Evolutionary conservation across 1,140 invertebrate genomes (phyloP).

Genomic region (Amyelois transitella): DNA sequence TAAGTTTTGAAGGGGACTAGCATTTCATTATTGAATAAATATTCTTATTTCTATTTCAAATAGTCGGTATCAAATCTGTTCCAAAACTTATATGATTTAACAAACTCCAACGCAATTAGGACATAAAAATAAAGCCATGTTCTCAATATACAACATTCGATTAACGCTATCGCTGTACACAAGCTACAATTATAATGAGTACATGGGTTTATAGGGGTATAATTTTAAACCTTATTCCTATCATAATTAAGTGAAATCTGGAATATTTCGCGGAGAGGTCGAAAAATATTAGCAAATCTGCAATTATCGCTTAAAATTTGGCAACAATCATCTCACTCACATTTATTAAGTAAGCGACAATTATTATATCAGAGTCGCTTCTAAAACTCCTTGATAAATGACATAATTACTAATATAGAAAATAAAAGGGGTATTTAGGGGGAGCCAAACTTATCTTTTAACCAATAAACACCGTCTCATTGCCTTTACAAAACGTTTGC

Average conservation of each 20-base stretch:
- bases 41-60: not conserved
- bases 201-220: not conserved
- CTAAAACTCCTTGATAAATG: not conserved
- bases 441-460: no score
- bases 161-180: not conserved
- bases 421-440: no score
- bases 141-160: not conserved
- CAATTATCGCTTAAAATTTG: slow-evolving; percentile 29
- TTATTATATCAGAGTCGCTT: not conserved
- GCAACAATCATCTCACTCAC: slow-evolving; percentile 27
- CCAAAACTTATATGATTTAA: not conserved
- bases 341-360: slow-evolving; percentile 11
- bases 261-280: slow-evolving; percentile 20
- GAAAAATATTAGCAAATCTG: slow-evolving; percentile 27
- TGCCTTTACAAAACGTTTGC: no score
- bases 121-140: not conserved
- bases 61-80: not conserved
- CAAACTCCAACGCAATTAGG: not conserved
- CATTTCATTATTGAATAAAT: not conserved
- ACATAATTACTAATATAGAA: no score
- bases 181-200: not conserved
- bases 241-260: slow-evolving; percentile 5
- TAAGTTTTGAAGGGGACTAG: no score
- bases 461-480: no score
- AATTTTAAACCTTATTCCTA: slow-evolving; percentile 1